Evolutionary conservation across 2,113 vertebrate genomes (phyloP).

Genomic region (Puntigrus tetrazona): DNA sequence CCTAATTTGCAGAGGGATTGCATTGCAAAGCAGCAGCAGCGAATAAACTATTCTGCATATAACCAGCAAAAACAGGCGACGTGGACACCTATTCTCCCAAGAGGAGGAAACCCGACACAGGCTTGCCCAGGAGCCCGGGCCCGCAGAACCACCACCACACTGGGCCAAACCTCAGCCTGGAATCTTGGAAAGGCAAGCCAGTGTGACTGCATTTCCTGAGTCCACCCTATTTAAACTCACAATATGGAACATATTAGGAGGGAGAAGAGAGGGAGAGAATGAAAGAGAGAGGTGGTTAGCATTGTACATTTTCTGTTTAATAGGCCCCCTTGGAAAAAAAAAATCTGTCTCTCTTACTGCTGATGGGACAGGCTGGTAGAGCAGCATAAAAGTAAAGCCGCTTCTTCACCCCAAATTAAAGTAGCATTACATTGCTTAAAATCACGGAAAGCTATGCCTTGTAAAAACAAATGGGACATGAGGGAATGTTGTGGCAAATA

Average conservation of each 20-base stretch:
- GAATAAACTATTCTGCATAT: conserved; percentile 52
- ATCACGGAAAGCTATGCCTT: conserved; percentile 58
- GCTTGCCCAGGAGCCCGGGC: conserved; percentile 68
- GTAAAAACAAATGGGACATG: conserved; percentile 32
- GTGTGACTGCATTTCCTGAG: conserved; percentile 80
- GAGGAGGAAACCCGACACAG: conserved; percentile 67
- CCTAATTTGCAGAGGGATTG: conserved; percentile 28
- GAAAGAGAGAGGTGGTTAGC: conserved; percentile 53
- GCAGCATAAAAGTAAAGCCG: conserved; percentile 60
- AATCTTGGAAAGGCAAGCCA: conserved; percentile 75
- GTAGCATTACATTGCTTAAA: conserved; percentile 58
- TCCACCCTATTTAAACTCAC: conserved; percentile 78
- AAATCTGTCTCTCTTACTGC: conserved; percentile 51
- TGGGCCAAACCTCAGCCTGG: conserved; percentile 72
- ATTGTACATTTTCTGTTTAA: conserved; percentile 75
- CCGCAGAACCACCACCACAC: conserved; percentile 71
- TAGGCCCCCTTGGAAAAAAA: conserved; percentile 59
- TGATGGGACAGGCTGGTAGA: conserved; percentile 63
- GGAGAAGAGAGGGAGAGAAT: conserved; percentile 27
- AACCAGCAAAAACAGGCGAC: conserved; percentile 55
- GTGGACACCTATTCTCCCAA: conserved; percentile 71
- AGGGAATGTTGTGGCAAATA: conserved; percentile 11
- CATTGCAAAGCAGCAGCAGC: conserved; percentile 44
- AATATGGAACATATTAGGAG: conserved; percentile 83
- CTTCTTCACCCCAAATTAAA: conserved; percentile 61